Base-by-base conservation (phyloP, 2,888 invertebrate species). In the Sycophila texana region DNA sequence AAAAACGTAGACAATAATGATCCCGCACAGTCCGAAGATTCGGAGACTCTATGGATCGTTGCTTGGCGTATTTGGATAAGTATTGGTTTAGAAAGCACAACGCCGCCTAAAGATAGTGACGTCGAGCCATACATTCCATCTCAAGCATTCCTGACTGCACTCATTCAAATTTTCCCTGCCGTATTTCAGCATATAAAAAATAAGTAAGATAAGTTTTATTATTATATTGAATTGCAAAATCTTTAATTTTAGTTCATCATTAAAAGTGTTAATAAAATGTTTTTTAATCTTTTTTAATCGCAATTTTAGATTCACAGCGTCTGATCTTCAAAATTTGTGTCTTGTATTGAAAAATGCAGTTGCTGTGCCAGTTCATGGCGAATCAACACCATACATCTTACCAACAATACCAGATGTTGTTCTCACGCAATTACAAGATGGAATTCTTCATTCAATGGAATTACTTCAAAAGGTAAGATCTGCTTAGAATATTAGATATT, bases 141-240 rank as follows among this genome's bases (percentile, higher is more conserved):
- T 26, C 96, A 98, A 87, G 96, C 96, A 81, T 99, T 98, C 92
- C 93, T 99, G 74, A 98, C 98, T 0, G 97, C 98, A 0, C 92
- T 99, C 18, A 95, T 99, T 83, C 98, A 98, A 91, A 98, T 98
- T 88, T 99, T 99, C 91, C 98, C 98, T 4, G 95, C 96, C 79
- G 95, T 99, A 80, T 99, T 98, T 91, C 96, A 96, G 84, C 97
- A 97, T 87, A 96, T 98, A 85, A 94, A 95, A 87, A 91, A 93
- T 79, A 94, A 94, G 94, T 95, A 83, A 90, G 91, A 89, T 39
- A 18, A 47, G 39, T 65, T 70, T 65, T 20, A 2, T 51, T 53
- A 22, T 39, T n/a, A 67, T 12, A 51, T 74, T 20, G 39, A 70
- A 13, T 39, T 39, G 7, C 76, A 71, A 65, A 80, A 74, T 7